A percentile compares a stretch with the other conserved stretches of the same genome.
phyloP scores from a whole-genome alignment of 2,888 invertebrate species.

The Branchipolynoe longqiensis region DNA sequence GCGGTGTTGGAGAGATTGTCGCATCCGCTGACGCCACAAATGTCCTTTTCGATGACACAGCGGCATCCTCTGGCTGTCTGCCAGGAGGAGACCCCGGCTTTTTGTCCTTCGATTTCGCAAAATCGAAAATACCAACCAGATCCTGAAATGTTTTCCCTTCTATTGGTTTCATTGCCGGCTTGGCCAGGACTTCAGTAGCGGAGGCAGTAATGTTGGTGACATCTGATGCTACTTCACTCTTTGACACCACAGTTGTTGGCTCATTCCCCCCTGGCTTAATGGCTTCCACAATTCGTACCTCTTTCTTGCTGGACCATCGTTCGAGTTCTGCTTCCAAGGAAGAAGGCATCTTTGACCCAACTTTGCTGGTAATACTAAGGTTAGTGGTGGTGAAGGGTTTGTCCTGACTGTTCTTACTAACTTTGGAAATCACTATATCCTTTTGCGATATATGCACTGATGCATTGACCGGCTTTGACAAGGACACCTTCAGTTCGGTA shows the following conservation, averaged over 20 bases:
- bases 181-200: neutral
- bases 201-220: neutral
- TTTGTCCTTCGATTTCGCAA: conserved; percentile 11
- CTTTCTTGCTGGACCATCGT: conserved; percentile 4
- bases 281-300: conserved; percentile 28
- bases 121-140: conserved; percentile 47
- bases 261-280: neutral
- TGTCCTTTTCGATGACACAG: neutral
- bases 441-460: neutral
- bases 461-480: neutral
- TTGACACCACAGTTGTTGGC: neutral
- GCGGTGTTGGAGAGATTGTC: no score
- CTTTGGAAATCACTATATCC: neutral
- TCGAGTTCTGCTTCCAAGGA: neutral
- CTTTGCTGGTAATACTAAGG: neutral
- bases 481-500: conserved; percentile 8
- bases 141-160: conserved; percentile 31
- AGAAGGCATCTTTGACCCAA: neutral
- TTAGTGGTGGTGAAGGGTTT: neutral
- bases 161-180: neutral
- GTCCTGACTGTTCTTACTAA: no score
- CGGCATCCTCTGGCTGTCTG: no score
- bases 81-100: conserved; percentile 1
- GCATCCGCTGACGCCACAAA: no score
- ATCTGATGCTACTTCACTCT: neutral